Percentiles rank a stretch among this genome's conserved stretches.
These are phyloP conservation scores for Pampus argenteus DNA, from an alignment of 2,797 vertebrate genomes.

Conservation along the genomic window DNA sequence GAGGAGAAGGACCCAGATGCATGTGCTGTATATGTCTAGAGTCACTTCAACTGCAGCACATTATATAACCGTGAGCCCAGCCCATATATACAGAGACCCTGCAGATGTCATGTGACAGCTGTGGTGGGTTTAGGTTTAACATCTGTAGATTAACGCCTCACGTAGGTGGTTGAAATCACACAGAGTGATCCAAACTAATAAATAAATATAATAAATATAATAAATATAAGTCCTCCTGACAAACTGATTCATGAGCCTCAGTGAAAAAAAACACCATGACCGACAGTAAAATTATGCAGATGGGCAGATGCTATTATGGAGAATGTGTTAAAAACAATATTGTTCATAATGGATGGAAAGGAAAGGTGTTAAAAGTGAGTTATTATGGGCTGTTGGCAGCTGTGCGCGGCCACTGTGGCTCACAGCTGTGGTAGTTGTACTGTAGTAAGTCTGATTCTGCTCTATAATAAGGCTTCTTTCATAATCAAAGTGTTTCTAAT, in stretches of 20 bases:
- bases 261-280: neutral
- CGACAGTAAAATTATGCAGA: neutral
- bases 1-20: neutral
- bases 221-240: no score
- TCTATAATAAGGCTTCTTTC: neutral
- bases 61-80: no score
- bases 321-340: neutral
- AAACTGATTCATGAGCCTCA: no score
- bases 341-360: neutral
- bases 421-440: neutral
- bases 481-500: neutral
- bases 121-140: neutral
- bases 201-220: no score
- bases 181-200: no score
- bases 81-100: no score
- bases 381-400: constrained; percentile 8
- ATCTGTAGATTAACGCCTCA: no score
- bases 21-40: no score
- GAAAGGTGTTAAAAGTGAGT: constrained; percentile 1
- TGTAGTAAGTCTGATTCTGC: neutral
- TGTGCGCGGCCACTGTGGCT: neutral
- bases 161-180: no score
- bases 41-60: no score
- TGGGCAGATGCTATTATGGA: neutral
- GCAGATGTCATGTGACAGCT: neutral